Base-by-base conservation (phyloP, 2,797 vertebrate genomes). In the Pagetopsis macropterus region DNA sequence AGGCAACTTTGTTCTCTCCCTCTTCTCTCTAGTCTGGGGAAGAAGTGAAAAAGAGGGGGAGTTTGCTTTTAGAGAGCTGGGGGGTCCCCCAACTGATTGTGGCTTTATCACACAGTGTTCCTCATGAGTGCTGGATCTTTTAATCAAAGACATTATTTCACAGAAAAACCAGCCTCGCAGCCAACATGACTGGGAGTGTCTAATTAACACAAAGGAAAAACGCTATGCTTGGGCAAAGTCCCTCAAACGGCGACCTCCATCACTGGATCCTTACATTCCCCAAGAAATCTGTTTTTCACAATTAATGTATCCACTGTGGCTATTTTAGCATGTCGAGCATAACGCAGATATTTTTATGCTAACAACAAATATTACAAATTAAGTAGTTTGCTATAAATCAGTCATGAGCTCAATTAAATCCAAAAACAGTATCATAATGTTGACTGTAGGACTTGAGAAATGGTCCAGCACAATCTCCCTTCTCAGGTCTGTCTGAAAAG, bases 131-230 rank as follows among this genome's bases (percentile, higher is more conserved):
- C 84, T 73, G 87, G 83, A 78, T 90, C 82, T 89, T 90, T 87
- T 94, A 91, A 94, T 93, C 93, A 94, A 94, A 94, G 88, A 89
- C 83, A 83, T 87, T 78, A 83, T 90, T 93, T 89, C 73, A 84
- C 85, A 88, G 90, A 75, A 82, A 90, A 94, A 91, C 64, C 87
- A 88, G 84, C 90, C 91, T 92, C 21, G 70, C 91, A 93, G 91
- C 91, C 87, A 90, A 78, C 87, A 81, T 84, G 87, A 88, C 80
- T 84, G 72, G 69, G 82, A 91, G 88, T 72, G 85, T 91, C 91
- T 94, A 93, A 95, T 94, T 94, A 94, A 93, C 91, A 93, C 90
- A 91, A 91, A 91, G 90, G 90, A 87, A 89, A 91, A 92, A 88
- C 59, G 90, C 78, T 57, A 70, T 13, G 60, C 52, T 78, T 67